Evolutionary conservation across 2,113 vertebrate genomes (phyloP).

Genomic region (Condylura cristata): DNA sequence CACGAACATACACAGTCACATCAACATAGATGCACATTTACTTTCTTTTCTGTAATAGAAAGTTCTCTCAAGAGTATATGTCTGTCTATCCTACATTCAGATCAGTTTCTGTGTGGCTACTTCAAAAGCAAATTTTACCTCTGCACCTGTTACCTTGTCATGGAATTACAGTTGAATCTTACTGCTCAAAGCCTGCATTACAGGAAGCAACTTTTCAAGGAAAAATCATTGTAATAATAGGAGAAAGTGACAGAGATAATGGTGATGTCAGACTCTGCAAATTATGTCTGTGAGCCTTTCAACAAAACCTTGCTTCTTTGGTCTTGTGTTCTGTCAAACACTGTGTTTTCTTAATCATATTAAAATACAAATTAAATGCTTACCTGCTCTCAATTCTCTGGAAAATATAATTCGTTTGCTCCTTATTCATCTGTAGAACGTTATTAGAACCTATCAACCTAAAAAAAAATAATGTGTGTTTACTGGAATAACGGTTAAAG

Average conservation of each 20-base stretch:
- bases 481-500: not conserved
- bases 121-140: constrained; percentile 15
- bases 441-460: not conserved
- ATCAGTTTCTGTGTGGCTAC: constrained; percentile 19
- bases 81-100: not conserved
- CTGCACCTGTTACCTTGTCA: not conserved
- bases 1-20: not conserved
- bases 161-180: not conserved
- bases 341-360: not conserved
- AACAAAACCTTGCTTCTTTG: not conserved
- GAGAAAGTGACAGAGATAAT: not conserved
- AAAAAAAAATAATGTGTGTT: not conserved
- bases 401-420: too few relatives aligned
- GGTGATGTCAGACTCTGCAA: not conserved
- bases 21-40: not conserved
- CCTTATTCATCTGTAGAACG: not conserved
- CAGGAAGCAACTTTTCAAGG: not conserved
- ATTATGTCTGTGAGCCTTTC: not conserved
- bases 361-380: not conserved
- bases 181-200: not conserved
- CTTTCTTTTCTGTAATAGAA: constrained; percentile 17
- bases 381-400: not conserved
- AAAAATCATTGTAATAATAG: not conserved
- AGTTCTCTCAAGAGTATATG: not conserved
- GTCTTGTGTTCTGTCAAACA: not conserved